Evolutionary conservation across 1,140 invertebrate species (phyloP).

Genomic region (Scylla paramamosain): DNA sequence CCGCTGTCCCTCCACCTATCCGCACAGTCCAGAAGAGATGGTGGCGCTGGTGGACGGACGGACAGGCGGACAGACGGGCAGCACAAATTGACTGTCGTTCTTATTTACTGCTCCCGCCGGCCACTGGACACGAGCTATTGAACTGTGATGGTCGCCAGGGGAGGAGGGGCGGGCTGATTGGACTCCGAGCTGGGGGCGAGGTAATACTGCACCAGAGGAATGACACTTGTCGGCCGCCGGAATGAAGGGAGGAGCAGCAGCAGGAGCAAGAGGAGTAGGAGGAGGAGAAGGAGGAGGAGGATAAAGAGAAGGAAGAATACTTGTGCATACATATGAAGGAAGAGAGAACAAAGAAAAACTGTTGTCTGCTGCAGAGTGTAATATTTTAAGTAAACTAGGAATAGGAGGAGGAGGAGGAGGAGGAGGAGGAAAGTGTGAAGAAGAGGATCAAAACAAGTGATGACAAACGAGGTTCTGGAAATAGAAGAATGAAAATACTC

Average conservation of each 20-base stretch:
- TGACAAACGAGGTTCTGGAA: neutral
- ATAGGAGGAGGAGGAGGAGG: neutral
- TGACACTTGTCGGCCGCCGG: slow-evolving; percentile 57
- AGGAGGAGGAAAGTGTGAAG: neutral
- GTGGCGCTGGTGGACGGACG: neutral
- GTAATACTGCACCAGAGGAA: slow-evolving; percentile 60
- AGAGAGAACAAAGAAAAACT: neutral
- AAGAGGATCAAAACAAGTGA: neutral
- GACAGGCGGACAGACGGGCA: neutral
- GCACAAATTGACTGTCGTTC: slow-evolving; percentile 58
- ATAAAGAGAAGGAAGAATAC: neutral
- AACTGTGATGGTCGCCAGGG: slow-evolving; percentile 60
- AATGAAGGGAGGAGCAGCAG: slow-evolving; percentile 27
- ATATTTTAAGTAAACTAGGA: neutral
- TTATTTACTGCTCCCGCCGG: slow-evolving; percentile 56
- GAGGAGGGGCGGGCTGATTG: slow-evolving; percentile 51
- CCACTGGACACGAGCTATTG: slow-evolving; percentile 60
- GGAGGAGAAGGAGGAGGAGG: neutral
- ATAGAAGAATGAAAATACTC: neutral
- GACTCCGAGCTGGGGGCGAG: slow-evolving; percentile 21
- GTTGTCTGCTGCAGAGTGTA: too few relatives aligned
- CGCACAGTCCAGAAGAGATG: neutral
- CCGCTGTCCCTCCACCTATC: neutral
- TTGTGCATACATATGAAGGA: too few relatives aligned
- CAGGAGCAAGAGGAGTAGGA: neutral